phyloP scores from a whole-genome alignment of 1,140 invertebrate genomes.

The Heliothis virescens region DNA sequence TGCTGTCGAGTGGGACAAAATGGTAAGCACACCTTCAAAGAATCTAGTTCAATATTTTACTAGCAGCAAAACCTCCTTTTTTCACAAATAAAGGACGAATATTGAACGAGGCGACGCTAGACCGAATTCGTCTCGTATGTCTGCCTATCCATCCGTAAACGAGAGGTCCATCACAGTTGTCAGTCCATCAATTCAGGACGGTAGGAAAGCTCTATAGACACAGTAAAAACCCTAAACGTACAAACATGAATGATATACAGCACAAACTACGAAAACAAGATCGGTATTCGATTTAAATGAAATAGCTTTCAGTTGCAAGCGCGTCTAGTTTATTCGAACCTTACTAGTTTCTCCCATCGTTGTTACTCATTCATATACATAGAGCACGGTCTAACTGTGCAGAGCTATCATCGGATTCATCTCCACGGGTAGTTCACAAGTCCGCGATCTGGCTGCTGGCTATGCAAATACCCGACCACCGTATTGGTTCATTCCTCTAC shows the following conservation, averaged over 20 bases:
- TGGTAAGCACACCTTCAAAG: no score
- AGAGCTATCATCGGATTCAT: slow-evolving; percentile 40
- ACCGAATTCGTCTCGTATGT: no score
- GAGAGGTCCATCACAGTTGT: slow-evolving; percentile 2
- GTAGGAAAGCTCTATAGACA: not conserved
- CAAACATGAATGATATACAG: not conserved
- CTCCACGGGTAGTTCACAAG: slow-evolving; percentile 49
- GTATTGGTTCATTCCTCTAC: slow-evolving; percentile 37
- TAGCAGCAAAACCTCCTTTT: no score
- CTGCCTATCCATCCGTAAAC: not conserved
- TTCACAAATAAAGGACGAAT: no score
- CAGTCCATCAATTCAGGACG: not conserved
- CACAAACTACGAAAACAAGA: not conserved
- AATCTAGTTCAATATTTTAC: no score
- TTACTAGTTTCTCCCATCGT: slow-evolving; percentile 7
- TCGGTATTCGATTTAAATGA: slow-evolving; percentile 5
- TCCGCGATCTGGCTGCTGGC: slow-evolving; percentile 37
- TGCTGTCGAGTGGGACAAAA: no score
- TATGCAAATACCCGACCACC: slow-evolving; percentile 46
- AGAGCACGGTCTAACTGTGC: slow-evolving; percentile 44
- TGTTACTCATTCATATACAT: slow-evolving; percentile 42
- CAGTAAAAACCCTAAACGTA: not conserved
- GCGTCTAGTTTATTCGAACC: slow-evolving; percentile 29
- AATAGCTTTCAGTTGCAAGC: not conserved
- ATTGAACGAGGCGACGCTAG: no score